phyloP scores from a whole-genome alignment of 2,888 invertebrate species.

The Campopleginae sp. region DNA sequence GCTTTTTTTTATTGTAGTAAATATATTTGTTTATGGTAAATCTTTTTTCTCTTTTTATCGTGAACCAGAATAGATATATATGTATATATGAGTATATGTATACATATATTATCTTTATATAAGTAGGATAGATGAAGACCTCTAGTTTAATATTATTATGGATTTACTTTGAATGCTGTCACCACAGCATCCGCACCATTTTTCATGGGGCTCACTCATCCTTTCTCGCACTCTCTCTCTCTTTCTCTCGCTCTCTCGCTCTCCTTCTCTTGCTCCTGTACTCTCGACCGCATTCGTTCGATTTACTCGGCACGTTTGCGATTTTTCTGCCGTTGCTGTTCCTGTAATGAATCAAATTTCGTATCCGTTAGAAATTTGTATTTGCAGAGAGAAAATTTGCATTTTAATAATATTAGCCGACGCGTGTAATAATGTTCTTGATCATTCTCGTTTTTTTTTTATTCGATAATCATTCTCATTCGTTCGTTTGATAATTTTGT shows the following conservation, averaged over 20 bases:
- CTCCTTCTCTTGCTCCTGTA: constrained; percentile 64
- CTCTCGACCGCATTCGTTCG: constrained; percentile 8
- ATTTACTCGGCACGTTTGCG: constrained; percentile 80
- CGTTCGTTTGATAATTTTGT: background rate
- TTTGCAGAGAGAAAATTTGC: background rate
- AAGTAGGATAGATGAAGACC: constrained; percentile 83
- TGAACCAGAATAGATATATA: constrained; percentile 74
- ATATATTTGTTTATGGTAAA: constrained; percentile 72
- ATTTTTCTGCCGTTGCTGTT: constrained; percentile 77
- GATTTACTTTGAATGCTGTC: constrained; percentile 81
- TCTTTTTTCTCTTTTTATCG: constrained; percentile 66
- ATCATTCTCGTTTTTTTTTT: too few species aligned
- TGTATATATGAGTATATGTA: constrained; percentile 73
- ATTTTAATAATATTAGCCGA: too few species aligned
- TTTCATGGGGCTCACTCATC: constrained; percentile 28
- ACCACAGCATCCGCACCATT: constrained; percentile 58
- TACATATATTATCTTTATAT: constrained; percentile 73
- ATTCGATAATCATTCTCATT: too few species aligned
- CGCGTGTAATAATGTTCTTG: too few species aligned
- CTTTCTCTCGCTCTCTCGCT: constrained; percentile 23
- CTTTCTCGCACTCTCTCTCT: constrained; percentile 28
- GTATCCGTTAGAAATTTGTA: background rate
- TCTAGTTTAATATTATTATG: constrained; percentile 78
- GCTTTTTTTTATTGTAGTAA: constrained; percentile 74
- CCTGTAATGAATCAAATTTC: constrained; percentile 40